Base-by-base conservation (phyloP, 2,113 vertebrate genomes). In the Steatornis caripensis region DNA sequence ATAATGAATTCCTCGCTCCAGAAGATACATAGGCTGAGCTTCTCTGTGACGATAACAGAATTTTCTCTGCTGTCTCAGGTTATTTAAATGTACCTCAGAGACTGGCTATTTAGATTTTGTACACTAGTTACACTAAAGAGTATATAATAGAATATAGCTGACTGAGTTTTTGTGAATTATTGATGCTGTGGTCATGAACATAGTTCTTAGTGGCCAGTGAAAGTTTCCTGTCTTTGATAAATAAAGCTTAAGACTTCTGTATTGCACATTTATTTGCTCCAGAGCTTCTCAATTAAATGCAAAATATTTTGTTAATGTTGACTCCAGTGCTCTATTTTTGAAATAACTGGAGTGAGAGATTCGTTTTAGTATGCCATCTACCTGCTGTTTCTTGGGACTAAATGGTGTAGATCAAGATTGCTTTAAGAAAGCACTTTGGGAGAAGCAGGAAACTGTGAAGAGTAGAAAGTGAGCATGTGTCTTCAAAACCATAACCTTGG, bases 101-200 rank as follows among this genome's bases (percentile, higher is more conserved):
- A 43, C 36, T 61, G 41, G 19, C 79, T 71, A 2, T 41, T 19
- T 69, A 41, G 80, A 41, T 87, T 54, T 82, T 66, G 30, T 71
- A 62, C 29, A 19, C 61, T 10, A 19, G 29, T 95, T 84, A 72
- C 88, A 48, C 55, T 53, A 58, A 95, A 89, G 57, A 80, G 12
- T 77, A 34, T 72, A 61, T 82, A 72, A 49, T 46, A 81, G 89
- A 76, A 71, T 5, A 51, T 58, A 93, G 87, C 93, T 86, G 72
- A 36, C 71, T 74, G 54, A 85, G 29, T 46, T 74, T 80, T 92
- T 70, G 57, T 97, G 60, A 94, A 94, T 97, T 93, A 96, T 95
- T 97, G 66, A 91, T 94, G 49, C 46, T 83, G 43, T 76, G 32
- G 41, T 90, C 34, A 21, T n/a, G 14, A 21, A 85, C 48, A 43